Evolutionary conservation across 2,797 vertebrate species (phyloP).

Genomic region (Pseudochirops corinnae): DNA sequence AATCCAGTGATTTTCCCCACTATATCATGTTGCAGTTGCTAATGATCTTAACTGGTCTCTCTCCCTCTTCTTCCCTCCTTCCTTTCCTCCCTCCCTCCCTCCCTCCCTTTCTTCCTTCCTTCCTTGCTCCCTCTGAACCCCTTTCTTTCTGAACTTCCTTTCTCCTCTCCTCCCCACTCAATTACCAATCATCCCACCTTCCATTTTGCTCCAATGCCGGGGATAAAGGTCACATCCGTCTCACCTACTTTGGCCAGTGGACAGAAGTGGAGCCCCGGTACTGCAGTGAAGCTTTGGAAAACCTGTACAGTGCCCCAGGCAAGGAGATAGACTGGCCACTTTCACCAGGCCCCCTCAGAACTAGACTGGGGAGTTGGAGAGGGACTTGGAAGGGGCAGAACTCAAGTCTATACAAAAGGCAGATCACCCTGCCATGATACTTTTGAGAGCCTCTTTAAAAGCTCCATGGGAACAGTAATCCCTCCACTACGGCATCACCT

Average conservation of each 20-base stretch:
- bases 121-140: no score
- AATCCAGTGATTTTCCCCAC: neutral
- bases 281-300: constrained; percentile 89
- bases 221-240: constrained; percentile 90
- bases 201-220: neutral
- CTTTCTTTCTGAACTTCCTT: no score
- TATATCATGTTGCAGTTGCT: neutral
- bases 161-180: neutral
- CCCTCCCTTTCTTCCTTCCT: no score
- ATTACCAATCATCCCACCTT: neutral
- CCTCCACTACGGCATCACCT: neutral
- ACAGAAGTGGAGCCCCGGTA: constrained; percentile 95
- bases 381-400: neutral
- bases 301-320: constrained; percentile 98
- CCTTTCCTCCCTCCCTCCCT: no score
- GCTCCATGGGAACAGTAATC: neutral
- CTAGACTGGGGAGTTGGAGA: neutral
- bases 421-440: neutral
- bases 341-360: neutral
- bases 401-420: neutral
- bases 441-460: neutral
- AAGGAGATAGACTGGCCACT: constrained; percentile 21
- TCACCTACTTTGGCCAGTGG: constrained; percentile 99
- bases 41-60: neutral
- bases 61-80: neutral